phyloP scores from a whole-genome alignment of 1,140 invertebrate species.

The Neotoxoptera formosana region DNA sequence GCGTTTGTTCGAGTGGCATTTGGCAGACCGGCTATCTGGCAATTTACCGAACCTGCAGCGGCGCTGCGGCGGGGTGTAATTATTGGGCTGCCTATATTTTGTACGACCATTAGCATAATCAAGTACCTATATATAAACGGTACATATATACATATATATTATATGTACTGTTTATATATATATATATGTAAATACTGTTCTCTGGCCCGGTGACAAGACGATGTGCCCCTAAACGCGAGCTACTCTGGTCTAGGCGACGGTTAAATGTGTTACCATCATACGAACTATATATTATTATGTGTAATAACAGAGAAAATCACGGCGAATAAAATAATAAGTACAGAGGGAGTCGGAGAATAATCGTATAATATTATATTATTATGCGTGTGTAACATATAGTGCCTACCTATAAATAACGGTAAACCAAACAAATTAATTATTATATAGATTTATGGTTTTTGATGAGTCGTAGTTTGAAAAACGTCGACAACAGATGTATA shows the following conservation, averaged over 20 bases:
- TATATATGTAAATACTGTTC: neutral
- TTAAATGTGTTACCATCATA: too few species aligned
- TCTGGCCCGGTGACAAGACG: constrained; percentile 32
- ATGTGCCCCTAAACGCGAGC: neutral
- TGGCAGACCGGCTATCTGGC: neutral
- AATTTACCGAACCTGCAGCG: neutral
- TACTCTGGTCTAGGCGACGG: neutral
- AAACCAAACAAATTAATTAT: neutral
- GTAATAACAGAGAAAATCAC: neutral
- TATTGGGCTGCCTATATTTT: constrained; percentile 19
- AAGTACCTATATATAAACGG: neutral
- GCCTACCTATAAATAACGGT: neutral
- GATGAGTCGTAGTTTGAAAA: neutral
- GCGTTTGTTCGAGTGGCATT: neutral
- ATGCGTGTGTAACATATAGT: neutral
- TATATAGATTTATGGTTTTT: neutral
- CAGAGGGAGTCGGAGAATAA: neutral
- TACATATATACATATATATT: too few species aligned
- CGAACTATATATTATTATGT: neutral
- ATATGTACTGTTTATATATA: too few species aligned
- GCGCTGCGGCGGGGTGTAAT: neutral
- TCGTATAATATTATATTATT: neutral
- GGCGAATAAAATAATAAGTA: neutral
- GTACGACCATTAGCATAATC: neutral
- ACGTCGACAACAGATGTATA: neutral